A percentile compares a stretch with the other conserved stretches of the same genome.
These are phyloP conservation scores for Pollenia griseotomentosa DNA, from an alignment of 2,888 invertebrate genomes.

Conservation along the genomic window DNA sequence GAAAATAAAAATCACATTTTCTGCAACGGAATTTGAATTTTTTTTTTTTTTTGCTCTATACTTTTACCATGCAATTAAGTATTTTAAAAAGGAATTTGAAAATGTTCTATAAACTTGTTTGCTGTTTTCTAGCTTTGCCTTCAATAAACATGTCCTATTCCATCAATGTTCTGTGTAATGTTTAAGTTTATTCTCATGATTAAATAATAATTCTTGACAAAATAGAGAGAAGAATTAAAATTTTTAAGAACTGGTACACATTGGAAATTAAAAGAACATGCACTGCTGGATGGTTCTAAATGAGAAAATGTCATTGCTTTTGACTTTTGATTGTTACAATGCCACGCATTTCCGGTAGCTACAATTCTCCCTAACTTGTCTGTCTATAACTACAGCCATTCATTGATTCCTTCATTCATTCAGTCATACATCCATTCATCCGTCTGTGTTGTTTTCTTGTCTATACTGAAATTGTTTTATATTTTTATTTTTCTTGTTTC, in stretches of 20 bases:
- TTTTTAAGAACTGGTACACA: background rate
- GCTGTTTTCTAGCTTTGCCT: background rate
- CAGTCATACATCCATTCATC: background rate
- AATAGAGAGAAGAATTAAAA: conserved; percentile 28
- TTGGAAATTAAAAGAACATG: background rate
- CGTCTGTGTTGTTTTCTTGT: conserved; percentile 39
- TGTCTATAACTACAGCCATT: conserved; percentile 12
- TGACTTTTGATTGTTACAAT: conserved; percentile 67
- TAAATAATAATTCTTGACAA: conserved; percentile 34
- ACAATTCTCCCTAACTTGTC: conserved; percentile 45
- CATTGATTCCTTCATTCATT: background rate
- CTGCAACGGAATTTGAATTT: background rate
- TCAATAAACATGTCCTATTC: conserved; percentile 6
- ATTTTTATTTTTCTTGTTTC: conserved; percentile 10
- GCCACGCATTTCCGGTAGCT: conserved; percentile 73
- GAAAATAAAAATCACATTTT: background rate
- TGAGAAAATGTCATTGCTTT: conserved; percentile 66
- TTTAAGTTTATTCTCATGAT: conserved; percentile 65
- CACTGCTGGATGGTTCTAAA: background rate
- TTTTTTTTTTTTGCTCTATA: background rate
- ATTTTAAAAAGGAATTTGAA: conserved; percentile 62
- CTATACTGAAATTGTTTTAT: conserved; percentile 28
- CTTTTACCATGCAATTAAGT: conserved; percentile 25
- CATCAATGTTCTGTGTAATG: background rate
- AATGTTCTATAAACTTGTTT: conserved; percentile 26